A percentile compares a stretch with the other conserved stretches of the same genome.
These are phyloP conservation scores for Meiosimyza platycephala DNA, from an alignment of 2,888 invertebrate genomes.

Conservation along the genomic window DNA sequence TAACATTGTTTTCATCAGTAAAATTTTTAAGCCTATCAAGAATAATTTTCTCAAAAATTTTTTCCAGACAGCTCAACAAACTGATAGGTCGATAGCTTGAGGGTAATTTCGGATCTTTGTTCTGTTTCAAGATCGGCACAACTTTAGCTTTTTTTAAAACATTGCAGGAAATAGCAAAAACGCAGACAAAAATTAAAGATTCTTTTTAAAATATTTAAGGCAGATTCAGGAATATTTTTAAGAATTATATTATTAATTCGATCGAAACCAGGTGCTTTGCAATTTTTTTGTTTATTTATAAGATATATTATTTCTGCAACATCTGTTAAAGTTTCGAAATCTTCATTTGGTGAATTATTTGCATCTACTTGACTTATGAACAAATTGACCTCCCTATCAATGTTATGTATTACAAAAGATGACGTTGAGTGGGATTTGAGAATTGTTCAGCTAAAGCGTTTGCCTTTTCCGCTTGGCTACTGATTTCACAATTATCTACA, in stretches of 20 bases:
- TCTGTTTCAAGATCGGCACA: slow-evolving; percentile 1
- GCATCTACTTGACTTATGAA: background rate
- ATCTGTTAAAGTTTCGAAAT: too few relatives aligned
- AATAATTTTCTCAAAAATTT: background rate
- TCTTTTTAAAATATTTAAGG: slow-evolving; percentile 5
- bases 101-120: too few relatives aligned
- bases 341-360: background rate
- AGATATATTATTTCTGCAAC: background rate
- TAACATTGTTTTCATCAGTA: background rate
- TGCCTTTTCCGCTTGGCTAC: too few relatives aligned
- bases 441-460: background rate
- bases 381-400: too few relatives aligned
- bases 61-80: too few relatives aligned
- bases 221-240: background rate
- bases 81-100: slow-evolving; percentile 5
- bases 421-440: background rate
- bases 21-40: background rate
- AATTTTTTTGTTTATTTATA: background rate
- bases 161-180: background rate
- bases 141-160: background rate
- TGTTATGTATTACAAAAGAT: background rate
- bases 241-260: slow-evolving; percentile 6
- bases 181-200: background rate
- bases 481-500: too few relatives aligned
- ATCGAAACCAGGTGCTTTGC: background rate